Evolutionary conservation across 1,140 invertebrate species (phyloP), one percentile per base, ranked within the genome.

Genomic region (Diplogasteroides magnus): DNA sequence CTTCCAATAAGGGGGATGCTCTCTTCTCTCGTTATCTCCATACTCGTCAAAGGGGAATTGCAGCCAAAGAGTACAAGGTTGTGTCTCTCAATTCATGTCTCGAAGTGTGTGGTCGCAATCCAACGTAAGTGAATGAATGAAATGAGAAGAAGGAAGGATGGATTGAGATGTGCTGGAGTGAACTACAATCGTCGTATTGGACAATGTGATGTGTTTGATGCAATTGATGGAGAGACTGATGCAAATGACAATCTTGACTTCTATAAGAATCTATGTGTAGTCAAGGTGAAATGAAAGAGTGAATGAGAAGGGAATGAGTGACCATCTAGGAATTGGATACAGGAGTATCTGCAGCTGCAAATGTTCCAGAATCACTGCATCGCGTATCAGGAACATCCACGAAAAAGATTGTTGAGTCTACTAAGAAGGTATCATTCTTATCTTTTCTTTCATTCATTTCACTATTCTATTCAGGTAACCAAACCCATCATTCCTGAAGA

Each of bases 181-280:
- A 82, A 82, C 63, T 82, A 83, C 77, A 83, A 82, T 58, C 77
- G 81, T 59, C 77, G 81, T 32, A 80, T 69, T 59, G 80, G 80
- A 23, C 70, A 63, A 29, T 82, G 80, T 66, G 70, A 75, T 55
- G 6, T 81, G 14, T 83, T 82, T 63, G 74, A 72, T 48, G 72
- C 68, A 25, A 69, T 81, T 32, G 76, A 80, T 68, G 68, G 67
- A 2, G 37, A 76, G 57, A 63, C 61, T 26, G 72, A 81, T 56
- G 73, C 63, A 26, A 66, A 77, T 58, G 81, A 83, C 13, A 74
- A 82, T 32, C 65, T 82, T 31, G 80, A 82, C 66, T 82, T 82
- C 72, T 82, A 82, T 69, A 77, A 72, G 48, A 82, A 82, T 57
- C 71, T 82, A 37, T 82, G 80, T 65, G 72, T 74, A 2, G 73